phyloP scores from a whole-genome alignment of 2,797 vertebrate genomes.

The Danio tinwini region DNA sequence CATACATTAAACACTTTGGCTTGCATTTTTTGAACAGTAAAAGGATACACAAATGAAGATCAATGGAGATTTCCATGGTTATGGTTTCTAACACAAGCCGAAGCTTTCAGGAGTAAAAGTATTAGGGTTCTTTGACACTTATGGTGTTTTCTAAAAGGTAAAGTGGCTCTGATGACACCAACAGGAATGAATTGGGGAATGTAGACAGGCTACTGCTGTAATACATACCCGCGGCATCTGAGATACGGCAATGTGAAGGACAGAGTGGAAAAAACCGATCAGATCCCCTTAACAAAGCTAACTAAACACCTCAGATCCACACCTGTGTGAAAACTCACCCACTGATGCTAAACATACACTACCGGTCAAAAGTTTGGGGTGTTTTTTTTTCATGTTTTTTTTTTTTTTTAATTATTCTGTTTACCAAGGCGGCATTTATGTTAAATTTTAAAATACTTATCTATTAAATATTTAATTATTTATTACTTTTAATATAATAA shows the following conservation, averaged over 20 bases:
- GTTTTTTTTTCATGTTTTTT: too few relatives aligned
- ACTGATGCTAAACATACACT: background rate
- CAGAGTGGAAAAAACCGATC: slow-evolving; percentile 84
- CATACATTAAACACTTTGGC: slow-evolving; percentile 31
- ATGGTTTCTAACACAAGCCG: slow-evolving; percentile 3
- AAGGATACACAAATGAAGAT: background rate
- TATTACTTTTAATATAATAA: too few relatives aligned
- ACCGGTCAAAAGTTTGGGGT: too few relatives aligned
- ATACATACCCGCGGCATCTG: slow-evolving; percentile 93
- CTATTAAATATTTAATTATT: too few relatives aligned
- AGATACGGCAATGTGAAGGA: slow-evolving; percentile 80
- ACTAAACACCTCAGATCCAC: slow-evolving; percentile 28
- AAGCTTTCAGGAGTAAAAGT: slow-evolving; percentile 29
- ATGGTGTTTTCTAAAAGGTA: slow-evolving; percentile 16
- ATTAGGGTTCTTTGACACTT: background rate
- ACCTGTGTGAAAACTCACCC: slow-evolving; percentile 7
- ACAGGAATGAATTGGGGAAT: slow-evolving; percentile 49
- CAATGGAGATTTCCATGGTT: background rate
- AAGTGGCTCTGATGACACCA: slow-evolving; percentile 38
- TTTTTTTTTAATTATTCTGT: too few relatives aligned
- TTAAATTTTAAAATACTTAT: too few relatives aligned
- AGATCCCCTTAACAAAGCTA: slow-evolving; percentile 54
- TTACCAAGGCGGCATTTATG: too few relatives aligned
- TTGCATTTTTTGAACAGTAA: slow-evolving; percentile 27
- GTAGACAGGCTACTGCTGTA: slow-evolving; percentile 62